These are phyloP conservation scores for Lophius piscatorius DNA, from an alignment of 2,113 vertebrate species.

Conservation along the genomic window DNA sequence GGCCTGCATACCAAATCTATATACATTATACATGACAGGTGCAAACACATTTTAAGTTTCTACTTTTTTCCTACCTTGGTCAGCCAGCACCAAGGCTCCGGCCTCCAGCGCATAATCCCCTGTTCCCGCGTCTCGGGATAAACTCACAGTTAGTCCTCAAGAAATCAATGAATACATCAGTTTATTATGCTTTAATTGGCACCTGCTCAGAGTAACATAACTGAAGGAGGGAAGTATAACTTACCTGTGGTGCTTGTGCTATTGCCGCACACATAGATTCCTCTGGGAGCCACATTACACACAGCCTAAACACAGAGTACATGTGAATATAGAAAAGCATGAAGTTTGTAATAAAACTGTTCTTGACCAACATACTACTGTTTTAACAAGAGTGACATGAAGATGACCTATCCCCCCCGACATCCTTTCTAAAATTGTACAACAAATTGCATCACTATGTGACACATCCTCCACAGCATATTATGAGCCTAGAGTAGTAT, in stretches of 20 bases:
- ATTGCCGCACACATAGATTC: conserved; percentile 97
- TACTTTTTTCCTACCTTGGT: conserved; percentile 87
- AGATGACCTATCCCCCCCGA: too few relatives aligned
- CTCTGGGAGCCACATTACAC: conserved; percentile 92
- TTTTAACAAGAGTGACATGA: background rate
- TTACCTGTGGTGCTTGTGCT: conserved; percentile 90
- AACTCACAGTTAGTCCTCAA: conserved; percentile 90
- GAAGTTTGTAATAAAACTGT: background rate
- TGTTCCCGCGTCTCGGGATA: conserved; percentile 89
- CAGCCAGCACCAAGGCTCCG: conserved; percentile 93
- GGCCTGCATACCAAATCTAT: background rate
- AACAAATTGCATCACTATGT: too few relatives aligned
- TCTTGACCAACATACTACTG: background rate
- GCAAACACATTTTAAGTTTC: background rate
- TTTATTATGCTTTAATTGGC: background rate
- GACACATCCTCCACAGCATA: too few relatives aligned
- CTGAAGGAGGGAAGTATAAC: background rate
- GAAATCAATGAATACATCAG: background rate
- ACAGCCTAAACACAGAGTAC: conserved; percentile 80
- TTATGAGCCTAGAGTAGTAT: too few relatives aligned
- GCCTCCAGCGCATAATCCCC: conserved; percentile 97
- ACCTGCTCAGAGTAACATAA: background rate
- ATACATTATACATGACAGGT: background rate
- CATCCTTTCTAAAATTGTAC: too few relatives aligned
- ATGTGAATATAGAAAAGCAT: background rate